Evolutionary conservation across 1,140 invertebrate species (phyloP), one percentile per base, ranked within the genome.

Genomic region (Campoletis sonorensis): DNA sequence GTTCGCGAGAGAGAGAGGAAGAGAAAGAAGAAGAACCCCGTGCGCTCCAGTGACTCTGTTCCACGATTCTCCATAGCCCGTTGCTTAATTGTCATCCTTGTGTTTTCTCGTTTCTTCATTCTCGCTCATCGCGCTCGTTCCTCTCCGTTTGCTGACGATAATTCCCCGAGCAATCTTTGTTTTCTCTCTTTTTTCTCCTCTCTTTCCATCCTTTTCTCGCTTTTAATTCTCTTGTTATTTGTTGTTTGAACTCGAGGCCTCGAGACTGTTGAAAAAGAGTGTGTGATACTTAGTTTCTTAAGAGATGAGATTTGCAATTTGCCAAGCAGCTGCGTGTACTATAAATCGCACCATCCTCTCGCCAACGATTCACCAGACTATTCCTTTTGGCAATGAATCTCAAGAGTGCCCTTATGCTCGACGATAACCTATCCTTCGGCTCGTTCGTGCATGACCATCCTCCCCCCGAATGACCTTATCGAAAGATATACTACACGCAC

Each of bases 41-140:
- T 54, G 54, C 73, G 73, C 73, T 77, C 73, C 73, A 77, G 67
- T 84, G 85, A 85, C 81, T 87, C 84, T 79, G 83, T 84, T 77
- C 81, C 83, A 70, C 73, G 54, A 58, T 72, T 45, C 70, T 72
- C 70, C 67, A 70, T 70, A 33, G n/a, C 67, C 40, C 67, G 67
- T 21, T 33, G 7, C 10, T 70, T 70, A 70, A 70, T 70, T 70
- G 67, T 70, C 67, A 70, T 70, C 27, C 23, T 23, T 16, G 23
- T 64, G 23, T 70, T 16, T 70, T 33, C 67, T 70, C 30, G 30
- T 70, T 33, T 70, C 67, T 70, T 70, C n/a, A 64, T 70, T 70
- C 27, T n/a, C 30, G 30, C 21, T 33, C 21, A 18, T 70, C 15
- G 67, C 13, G n/a, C 30, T 33, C 15, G 30, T 33, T n/a, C 10